Conservation (phyloP, 2,797 vertebrate species). For the Acipenser oxyrinchus region DNA sequence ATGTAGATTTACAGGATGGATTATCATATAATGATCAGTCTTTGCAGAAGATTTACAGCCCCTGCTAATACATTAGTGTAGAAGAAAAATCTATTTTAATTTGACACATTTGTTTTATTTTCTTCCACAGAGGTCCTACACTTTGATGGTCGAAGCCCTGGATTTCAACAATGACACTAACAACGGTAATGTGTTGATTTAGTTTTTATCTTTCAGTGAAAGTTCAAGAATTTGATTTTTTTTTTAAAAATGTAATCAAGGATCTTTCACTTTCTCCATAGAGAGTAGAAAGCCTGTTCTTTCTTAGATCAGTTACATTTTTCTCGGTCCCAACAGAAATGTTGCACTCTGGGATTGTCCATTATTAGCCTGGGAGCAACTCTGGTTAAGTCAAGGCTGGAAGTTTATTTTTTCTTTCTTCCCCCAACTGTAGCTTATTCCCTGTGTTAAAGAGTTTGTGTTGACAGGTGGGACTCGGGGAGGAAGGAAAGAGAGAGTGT, state of each 20-base stretch:
- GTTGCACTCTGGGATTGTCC: slow-evolving; percentile 22
- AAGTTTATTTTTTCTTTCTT: slow-evolving; percentile 45
- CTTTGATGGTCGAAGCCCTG: slow-evolving; percentile 90
- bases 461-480: slow-evolving; percentile 53
- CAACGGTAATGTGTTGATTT: slow-evolving; percentile 48
- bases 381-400: slow-evolving; percentile 44
- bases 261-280: background rate
- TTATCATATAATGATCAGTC: too few species aligned
- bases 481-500: slow-evolving; percentile 26
- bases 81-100: too few species aligned
- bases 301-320: slow-evolving; percentile 20
- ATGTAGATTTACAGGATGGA: too few species aligned
- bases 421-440: slow-evolving; percentile 42
- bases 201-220: too few species aligned
- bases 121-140: slow-evolving; percentile 88
- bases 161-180: slow-evolving; percentile 83
- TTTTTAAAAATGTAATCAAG: background rate
- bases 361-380: slow-evolving; percentile 30
- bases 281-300: slow-evolving; percentile 19
- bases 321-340: slow-evolving; percentile 21
- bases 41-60: too few species aligned
- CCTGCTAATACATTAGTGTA: too few species aligned
- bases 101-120: background rate
- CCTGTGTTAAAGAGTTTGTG: slow-evolving; percentile 43
- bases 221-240: too few species aligned